These are phyloP conservation scores for Sebastes reedi DNA, from an alignment of 2,797 vertebrate species.

Conservation along the genomic window DNA sequence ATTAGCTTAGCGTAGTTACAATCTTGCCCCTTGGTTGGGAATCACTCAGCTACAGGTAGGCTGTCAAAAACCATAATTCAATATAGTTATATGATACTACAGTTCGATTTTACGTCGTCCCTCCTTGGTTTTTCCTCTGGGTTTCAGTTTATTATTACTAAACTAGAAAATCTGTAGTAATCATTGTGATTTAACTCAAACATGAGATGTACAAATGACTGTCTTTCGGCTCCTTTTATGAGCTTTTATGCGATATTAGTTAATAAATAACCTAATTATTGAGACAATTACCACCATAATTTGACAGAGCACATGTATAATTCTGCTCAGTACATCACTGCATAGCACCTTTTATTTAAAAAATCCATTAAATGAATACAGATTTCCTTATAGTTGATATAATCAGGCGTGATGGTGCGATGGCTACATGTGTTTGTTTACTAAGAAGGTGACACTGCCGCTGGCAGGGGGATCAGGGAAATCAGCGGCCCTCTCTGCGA, in stretches of 20 bases:
- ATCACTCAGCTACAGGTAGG: not conserved
- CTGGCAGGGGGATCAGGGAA: slow-evolving; percentile 53
- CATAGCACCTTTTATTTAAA: not conserved
- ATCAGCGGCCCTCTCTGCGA: slow-evolving; percentile 58
- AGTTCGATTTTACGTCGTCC: accelerated
- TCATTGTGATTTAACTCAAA: no score
- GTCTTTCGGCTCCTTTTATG: not conserved
- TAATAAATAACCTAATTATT: not conserved
- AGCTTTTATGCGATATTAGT: not conserved
- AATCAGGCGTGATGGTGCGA: not conserved
- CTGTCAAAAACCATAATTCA: not conserved
- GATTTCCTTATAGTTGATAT: not conserved
- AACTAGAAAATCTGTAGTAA: no score
- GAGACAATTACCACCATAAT: not conserved
- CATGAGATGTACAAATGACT: no score
- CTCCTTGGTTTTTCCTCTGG: no score
- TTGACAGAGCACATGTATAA: not conserved
- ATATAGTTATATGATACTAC: accelerated
- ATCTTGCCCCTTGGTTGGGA: not conserved
- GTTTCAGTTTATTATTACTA: no score
- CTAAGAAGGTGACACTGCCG: slow-evolving; percentile 37
- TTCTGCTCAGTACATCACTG: not conserved
- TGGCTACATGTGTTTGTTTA: slow-evolving; percentile 53
- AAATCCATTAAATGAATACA: not conserved
- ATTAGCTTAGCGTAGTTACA: not conserved